A percentile compares a stretch with the other conserved stretches of the same genome.
phyloP scores from a whole-genome alignment of 2,888 invertebrate species.

The Scrobipalpa atriplicella region DNA sequence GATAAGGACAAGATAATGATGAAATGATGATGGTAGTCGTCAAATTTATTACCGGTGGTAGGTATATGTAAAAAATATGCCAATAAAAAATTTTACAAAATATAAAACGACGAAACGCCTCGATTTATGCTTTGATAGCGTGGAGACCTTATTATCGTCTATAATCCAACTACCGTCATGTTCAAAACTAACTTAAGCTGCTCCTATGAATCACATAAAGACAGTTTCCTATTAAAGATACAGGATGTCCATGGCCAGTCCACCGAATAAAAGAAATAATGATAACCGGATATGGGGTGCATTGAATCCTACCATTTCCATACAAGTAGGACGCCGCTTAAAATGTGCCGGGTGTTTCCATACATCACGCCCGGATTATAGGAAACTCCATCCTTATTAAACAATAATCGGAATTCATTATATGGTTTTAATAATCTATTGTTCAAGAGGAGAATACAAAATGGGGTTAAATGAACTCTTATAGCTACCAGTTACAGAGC shows the following conservation, averaged over 20 bases:
- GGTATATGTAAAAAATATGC: no score
- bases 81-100: no score
- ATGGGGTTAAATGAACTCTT: no score
- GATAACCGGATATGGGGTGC: conserved; percentile 25
- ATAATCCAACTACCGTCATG: background rate
- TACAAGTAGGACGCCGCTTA: background rate
- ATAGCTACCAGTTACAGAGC: no score
- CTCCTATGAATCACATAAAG: conserved; percentile 1
- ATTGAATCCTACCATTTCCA: conserved; percentile 23
- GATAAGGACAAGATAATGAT: no score
- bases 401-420: background rate
- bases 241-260: background rate
- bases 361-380: conserved; percentile 20
- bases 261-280: conserved; percentile 21
- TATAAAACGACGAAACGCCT: no score
- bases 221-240: conserved; percentile 9
- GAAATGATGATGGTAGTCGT: no score
- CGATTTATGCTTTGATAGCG: no score
- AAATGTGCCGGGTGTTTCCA: conserved; percentile 14
- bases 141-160: background rate
- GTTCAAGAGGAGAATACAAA: background rate
- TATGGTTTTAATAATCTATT: background rate
- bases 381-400: conserved; percentile 11
- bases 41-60: no score
- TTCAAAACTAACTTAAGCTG: no score